phyloP scores from a whole-genome alignment of 2,797 vertebrate genomes.

The Harpia harpyja region DNA sequence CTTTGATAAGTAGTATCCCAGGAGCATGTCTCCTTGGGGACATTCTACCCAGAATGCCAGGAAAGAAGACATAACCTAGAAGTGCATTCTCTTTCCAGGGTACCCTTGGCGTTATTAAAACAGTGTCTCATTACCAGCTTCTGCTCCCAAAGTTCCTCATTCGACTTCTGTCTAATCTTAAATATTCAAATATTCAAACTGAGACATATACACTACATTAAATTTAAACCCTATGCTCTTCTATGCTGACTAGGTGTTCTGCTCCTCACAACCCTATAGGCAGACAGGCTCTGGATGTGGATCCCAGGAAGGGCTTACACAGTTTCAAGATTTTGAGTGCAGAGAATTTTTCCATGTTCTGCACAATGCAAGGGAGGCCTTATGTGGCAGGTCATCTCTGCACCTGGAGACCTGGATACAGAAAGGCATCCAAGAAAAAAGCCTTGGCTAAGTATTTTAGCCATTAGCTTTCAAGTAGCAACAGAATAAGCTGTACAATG shows the following conservation, averaged over 20 bases:
- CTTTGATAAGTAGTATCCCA: background rate
- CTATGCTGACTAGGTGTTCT: background rate
- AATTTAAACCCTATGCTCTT: background rate
- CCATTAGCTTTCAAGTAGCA: background rate
- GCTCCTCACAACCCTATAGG: background rate
- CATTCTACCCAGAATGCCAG: background rate
- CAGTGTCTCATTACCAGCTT: background rate
- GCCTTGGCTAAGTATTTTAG: background rate
- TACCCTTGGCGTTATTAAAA: background rate
- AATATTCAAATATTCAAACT: background rate
- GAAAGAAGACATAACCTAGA: background rate
- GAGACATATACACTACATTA: background rate
- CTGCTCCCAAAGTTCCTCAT: background rate
- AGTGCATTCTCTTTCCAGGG: background rate
- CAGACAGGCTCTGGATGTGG: background rate
- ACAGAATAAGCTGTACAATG: background rate
- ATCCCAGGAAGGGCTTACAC: background rate
- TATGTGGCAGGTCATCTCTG: background rate
- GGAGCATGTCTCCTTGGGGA: background rate
- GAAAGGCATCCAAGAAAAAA: background rate
- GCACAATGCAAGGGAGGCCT: rapidly evolving
- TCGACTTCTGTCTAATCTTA: background rate
- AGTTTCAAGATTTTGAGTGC: background rate
- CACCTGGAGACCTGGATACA: background rate
- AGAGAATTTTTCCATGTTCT: background rate